Base-by-base conservation (phyloP, 2,113 vertebrate genomes). In the Cynocephalus volans region DNA sequence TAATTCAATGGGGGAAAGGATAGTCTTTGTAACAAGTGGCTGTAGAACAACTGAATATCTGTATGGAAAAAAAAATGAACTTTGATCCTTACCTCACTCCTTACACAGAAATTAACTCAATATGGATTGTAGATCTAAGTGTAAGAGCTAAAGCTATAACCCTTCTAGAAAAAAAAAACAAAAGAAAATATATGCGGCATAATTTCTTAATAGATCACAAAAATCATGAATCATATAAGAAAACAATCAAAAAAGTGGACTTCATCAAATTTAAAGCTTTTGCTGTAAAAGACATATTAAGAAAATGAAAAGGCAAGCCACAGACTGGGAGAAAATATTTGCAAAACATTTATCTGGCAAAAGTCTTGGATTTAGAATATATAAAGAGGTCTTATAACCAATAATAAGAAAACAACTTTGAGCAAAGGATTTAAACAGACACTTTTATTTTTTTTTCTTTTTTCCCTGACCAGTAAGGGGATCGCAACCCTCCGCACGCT, bases 261-360 rank as follows among this genome's bases (percentile, higher is more conserved):
- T 81, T 77, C 26, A 41, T 80, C 21, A 83, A 80, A 82, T 33
- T 60, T 77, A 86, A 81, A 31, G 60, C 31, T 45, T 90, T 80
- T 84, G 3, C 33, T 60, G 6, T 86, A 33, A 85, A 93, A 81
- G 33, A 60, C 6, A 69, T 1, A 88, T 88, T 62, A 88, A 79
- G 73, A 85, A 95, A 91, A 93, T 85, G 62, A 93, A 96, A 92
- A 95, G 58, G 10, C 23, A 93, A 92, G 9, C 0, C 33, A 41
- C 12, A 90, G 72, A 76, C 3, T 64, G 48, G 24, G 31, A 77
- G 18, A 75, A 92, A 79, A 11, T 75, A 77, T 80, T 90, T 93
- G 28, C 13, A 75, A 96, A 83, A 58, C 56, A 21, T 75, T 9
- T 72, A 41, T 70, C 10, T 87, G 19, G 83, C 7, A 54, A 77